phyloP scores from a whole-genome alignment of 2,113 vertebrate genomes.

The Gobiocypris rarus region DNA sequence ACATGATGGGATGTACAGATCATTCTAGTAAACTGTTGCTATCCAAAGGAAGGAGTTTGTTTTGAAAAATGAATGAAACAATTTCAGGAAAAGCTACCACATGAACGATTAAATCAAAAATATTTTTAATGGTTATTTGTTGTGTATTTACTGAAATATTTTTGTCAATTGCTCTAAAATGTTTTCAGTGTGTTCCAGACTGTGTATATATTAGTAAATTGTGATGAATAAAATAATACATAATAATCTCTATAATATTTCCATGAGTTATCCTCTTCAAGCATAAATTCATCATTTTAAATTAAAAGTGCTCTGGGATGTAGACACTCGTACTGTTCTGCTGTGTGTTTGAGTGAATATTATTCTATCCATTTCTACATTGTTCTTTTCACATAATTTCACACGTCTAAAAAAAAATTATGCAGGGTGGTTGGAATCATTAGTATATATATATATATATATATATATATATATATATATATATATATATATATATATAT shows the following conservation, averaged over 20 bases:
- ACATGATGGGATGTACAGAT: not conserved
- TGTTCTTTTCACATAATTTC: no score
- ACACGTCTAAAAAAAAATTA: no score
- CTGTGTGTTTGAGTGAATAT: not conserved
- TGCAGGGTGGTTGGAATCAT: no score
- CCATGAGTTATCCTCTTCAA: no score
- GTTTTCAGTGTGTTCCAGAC: not conserved
- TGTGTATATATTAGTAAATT: not conserved
- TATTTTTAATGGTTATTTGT: not conserved
- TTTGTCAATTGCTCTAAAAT: not conserved
- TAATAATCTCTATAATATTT: not conserved
- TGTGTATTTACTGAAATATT: no score
- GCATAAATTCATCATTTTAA: not conserved
- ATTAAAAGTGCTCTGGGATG: not conserved
- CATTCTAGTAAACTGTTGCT: not conserved
- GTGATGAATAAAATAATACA: not conserved
- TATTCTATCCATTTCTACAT: not conserved
- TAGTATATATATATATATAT: no score
- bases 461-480: no score
- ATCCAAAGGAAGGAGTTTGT: not conserved
- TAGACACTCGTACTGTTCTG: not conserved
- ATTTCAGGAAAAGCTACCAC: not conserved
- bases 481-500: no score
- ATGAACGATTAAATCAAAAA: not conserved
- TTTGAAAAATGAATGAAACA: not conserved